phyloP scores from a whole-genome alignment of 92 coral and sea anemone species.

The Porites divaricata region DNA sequence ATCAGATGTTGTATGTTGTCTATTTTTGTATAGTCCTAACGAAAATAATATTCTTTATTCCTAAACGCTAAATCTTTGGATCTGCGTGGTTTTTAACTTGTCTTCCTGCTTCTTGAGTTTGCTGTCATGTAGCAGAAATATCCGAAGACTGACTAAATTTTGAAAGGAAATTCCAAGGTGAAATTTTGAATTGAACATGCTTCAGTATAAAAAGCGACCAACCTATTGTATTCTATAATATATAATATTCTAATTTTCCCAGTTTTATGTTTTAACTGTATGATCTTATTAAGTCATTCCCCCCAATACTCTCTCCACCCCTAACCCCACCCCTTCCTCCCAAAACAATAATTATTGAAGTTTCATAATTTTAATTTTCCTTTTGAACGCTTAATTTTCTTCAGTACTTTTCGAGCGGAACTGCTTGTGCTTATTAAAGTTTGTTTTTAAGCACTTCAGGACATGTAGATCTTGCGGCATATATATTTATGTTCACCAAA shows the following conservation, averaged over 20 bases:
- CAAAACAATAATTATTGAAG: neutral
- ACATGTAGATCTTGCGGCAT: neutral
- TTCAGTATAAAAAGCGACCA: no score
- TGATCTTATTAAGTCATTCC: neutral
- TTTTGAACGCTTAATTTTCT: neutral
- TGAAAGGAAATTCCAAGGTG: neutral
- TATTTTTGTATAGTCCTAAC: constrained; percentile 25
- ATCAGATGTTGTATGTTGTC: constrained; percentile 38
- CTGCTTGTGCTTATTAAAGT: neutral
- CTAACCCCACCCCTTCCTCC: neutral
- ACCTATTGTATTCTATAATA: no score
- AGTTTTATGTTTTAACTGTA: neutral
- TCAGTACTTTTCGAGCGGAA: neutral
- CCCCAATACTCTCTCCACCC: neutral
- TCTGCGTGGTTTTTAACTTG: neutral
- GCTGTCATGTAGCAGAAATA: neutral
- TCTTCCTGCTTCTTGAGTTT: neutral
- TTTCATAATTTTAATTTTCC: neutral
- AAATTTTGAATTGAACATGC: neutral
- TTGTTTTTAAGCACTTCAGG: constrained; percentile 15
- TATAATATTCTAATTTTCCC: neutral
- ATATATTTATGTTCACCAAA: constrained; percentile 11
- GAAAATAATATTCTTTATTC: neutral
- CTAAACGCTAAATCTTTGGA: neutral
- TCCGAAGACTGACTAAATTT: neutral